These are phyloP conservation scores for Melipona bicolor DNA, from an alignment of 2,888 invertebrate genomes.

Conservation along the genomic window DNA sequence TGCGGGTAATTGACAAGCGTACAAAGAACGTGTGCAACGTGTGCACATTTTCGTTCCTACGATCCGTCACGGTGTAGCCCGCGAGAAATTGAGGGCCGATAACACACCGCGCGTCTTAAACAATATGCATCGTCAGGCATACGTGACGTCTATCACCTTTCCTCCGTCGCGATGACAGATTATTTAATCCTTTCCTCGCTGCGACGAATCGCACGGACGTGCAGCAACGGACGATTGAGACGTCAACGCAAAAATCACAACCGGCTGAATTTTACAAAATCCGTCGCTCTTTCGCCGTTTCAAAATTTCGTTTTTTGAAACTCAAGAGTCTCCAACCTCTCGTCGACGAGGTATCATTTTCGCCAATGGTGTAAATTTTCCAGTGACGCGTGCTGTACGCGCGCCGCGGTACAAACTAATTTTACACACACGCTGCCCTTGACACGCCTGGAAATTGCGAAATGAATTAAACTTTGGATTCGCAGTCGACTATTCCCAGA, in stretches of 20 bases:
- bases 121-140: not conserved
- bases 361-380: not conserved
- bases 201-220: not conserved
- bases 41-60: slow-evolving; percentile 31
- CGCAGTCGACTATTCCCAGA: slow-evolving; percentile 40
- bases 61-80: slow-evolving; percentile 9
- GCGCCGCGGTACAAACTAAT: slow-evolving; percentile 7
- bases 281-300: not conserved
- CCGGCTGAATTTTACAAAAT: not conserved
- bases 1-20: slow-evolving; percentile 52
- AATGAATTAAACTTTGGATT: slow-evolving; percentile 55
- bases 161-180: not conserved
- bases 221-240: not conserved
- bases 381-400: not conserved
- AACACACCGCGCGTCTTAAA: not conserved
- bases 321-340: not conserved
- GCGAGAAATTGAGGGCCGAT: slow-evolving; percentile 19
- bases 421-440: slow-evolving; percentile 29
- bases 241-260: not conserved
- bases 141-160: not conserved
- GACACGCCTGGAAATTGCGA: slow-evolving; percentile 47
- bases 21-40: slow-evolving; percentile 47
- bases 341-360: not conserved
- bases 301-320: not conserved
- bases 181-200: not conserved